Percentiles rank a stretch among this genome's conserved stretches.
Evolutionary conservation across 2,888 invertebrate species (phyloP).

Genomic region (Drosophila stalkeri): DNA sequence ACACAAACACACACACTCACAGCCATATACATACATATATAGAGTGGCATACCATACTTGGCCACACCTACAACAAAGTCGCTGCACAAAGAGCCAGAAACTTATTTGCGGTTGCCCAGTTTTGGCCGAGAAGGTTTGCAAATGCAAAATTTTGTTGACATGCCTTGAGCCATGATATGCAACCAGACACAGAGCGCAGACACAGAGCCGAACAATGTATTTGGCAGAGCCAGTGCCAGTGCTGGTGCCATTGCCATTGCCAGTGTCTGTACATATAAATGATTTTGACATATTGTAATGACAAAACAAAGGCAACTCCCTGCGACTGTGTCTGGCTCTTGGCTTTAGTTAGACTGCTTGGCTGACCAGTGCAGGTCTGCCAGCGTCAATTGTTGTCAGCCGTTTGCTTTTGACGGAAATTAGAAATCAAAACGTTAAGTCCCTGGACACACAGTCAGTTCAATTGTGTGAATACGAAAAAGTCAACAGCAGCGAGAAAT

Average conservation of each 20-base stretch:
- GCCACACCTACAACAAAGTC: slow-evolving; percentile 50
- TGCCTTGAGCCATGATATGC: slow-evolving; percentile 64
- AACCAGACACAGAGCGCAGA: slow-evolving; percentile 15
- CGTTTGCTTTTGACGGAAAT: slow-evolving; percentile 56
- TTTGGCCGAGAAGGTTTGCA: slow-evolving; percentile 46
- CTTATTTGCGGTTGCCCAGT: slow-evolving; percentile 70
- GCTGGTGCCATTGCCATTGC: background rate
- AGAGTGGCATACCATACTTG: slow-evolving; percentile 2
- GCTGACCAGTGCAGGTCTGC: slow-evolving; percentile 41
- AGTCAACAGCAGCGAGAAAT: slow-evolving; percentile 8
- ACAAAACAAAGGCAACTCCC: slow-evolving; percentile 58
- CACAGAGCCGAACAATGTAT: slow-evolving; percentile 13
- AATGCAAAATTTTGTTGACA: slow-evolving; percentile 66
- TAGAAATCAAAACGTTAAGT: slow-evolving; percentile 60
- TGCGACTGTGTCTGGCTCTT: slow-evolving; percentile 17
- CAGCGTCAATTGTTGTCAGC: slow-evolving; percentile 53
- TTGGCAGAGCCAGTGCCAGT: background rate
- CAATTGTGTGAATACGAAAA: slow-evolving; percentile 20
- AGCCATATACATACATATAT: slow-evolving; percentile 19
- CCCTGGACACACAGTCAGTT: slow-evolving; percentile 27
- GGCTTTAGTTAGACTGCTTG: slow-evolving; percentile 29
- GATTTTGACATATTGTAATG: slow-evolving; percentile 72
- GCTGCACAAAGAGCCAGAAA: slow-evolving; percentile 60
- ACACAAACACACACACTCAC: slow-evolving; percentile 19
- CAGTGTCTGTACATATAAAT: slow-evolving; percentile 44